phyloP scores from a whole-genome alignment of 2,888 invertebrate genomes.

The Tinea semifulvella region DNA sequence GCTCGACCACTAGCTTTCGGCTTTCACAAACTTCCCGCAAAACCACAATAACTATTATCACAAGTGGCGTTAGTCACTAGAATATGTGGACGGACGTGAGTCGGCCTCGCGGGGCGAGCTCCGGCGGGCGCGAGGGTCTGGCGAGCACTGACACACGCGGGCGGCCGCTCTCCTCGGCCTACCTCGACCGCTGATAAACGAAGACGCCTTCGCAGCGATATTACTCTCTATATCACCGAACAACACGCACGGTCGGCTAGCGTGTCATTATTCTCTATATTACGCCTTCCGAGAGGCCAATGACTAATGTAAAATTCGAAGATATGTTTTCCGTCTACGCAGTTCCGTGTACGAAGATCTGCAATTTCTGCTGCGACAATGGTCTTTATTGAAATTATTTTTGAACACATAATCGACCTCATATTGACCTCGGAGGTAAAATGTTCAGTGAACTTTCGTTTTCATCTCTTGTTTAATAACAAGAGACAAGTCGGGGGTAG shows the following conservation, averaged over 20 bases:
- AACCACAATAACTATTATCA: conserved; percentile 27
- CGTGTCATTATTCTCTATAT: not conserved
- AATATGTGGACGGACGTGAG: not conserved
- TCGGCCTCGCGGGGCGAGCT: conserved; percentile 16
- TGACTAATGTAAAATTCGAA: not conserved
- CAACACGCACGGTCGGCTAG: not conserved
- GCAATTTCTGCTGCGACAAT: not conserved
- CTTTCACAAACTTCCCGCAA: conserved; percentile 41
- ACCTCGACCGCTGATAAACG: conserved; percentile 17
- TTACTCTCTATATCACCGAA: not conserved
- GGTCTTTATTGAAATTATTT: not conserved
- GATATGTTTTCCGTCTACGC: not conserved
- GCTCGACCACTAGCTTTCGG: conserved; percentile 39
- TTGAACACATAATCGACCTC: not conserved
- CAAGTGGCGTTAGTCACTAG: not conserved
- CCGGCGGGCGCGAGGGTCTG: conserved; percentile 19
- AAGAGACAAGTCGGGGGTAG: not conserved
- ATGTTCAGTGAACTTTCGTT: conserved; percentile 10
- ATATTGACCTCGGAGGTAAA: not conserved
- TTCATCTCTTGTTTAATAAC: conserved; percentile 6
- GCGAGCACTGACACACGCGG: conserved; percentile 11
- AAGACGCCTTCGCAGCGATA: not conserved
- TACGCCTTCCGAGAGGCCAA: not conserved
- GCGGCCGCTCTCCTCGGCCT: conserved; percentile 25
- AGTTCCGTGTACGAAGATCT: not conserved